Evolutionary conservation across 2,113 vertebrate genomes (phyloP).

Genomic region (Actenoides hombroni): DNA sequence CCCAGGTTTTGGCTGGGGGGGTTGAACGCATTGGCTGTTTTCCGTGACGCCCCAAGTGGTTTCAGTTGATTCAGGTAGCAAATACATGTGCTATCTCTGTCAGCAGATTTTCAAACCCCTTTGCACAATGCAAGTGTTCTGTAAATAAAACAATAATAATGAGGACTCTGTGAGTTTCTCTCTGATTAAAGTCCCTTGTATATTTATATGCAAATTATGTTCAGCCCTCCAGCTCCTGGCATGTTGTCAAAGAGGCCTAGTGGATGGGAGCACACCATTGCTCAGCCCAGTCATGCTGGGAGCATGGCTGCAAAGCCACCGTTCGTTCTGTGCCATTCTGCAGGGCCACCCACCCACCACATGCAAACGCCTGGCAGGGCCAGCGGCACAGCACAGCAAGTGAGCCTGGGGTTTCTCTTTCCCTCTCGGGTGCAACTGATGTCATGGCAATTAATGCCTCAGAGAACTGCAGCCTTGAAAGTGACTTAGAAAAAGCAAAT

Average conservation of each 20-base stretch:
- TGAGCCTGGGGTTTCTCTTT: background rate
- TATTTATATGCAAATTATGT: background rate
- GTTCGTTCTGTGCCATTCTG: background rate
- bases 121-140: background rate
- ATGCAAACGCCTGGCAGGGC: rapidly evolving
- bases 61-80: background rate
- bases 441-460: background rate
- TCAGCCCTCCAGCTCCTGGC: background rate
- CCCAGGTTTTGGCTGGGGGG: rapidly evolving
- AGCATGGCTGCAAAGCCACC: too few species aligned
- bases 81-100: background rate
- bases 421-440: background rate
- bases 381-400: rapidly evolving
- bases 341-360: rapidly evolving
- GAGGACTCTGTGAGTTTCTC: background rate
- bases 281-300: rapidly evolving
- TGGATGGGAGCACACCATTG: background rate
- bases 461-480: background rate
- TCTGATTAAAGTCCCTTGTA: background rate
- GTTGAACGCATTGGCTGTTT: rapidly evolving
- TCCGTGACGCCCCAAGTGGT: background rate
- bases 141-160: background rate
- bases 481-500: background rate
- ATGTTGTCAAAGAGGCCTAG: rapidly evolving
- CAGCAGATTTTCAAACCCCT: background rate